These are phyloP conservation scores for Nasonia longicornis DNA, from an alignment of 1,140 invertebrate genomes.

Conservation along the genomic window DNA sequence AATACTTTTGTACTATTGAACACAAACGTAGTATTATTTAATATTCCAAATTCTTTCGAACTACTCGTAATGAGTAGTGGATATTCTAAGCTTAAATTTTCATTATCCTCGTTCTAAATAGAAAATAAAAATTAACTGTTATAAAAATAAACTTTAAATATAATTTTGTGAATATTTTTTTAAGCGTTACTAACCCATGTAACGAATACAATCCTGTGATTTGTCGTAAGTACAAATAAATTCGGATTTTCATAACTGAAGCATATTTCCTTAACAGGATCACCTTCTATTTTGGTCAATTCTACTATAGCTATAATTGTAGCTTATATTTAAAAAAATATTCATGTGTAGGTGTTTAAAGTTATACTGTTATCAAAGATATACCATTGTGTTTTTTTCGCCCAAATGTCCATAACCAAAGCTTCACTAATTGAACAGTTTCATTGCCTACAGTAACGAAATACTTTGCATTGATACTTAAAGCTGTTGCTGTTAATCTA, in stretches of 20 bases:
- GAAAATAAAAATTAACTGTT: not conserved
- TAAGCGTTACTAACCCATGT: conserved; percentile 58
- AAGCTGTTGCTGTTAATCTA: conserved; percentile 61
- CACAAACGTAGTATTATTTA: conserved; percentile 54
- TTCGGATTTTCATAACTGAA: conserved; percentile 61
- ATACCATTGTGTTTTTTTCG: conserved; percentile 68
- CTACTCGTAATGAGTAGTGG: conserved; percentile 44
- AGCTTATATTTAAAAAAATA: conserved; percentile 8
- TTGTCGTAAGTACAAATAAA: conserved; percentile 62
- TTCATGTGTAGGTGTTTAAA: not conserved
- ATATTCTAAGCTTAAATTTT: conserved; percentile 41
- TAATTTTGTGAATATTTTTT: too few relatives aligned
- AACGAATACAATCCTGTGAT: conserved; percentile 60
- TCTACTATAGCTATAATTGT: conserved; percentile 46
- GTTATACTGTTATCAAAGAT: not conserved
- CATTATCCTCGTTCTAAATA: conserved; percentile 40
- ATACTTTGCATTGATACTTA: conserved; percentile 72
- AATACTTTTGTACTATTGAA: conserved; percentile 44
- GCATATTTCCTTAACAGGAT: conserved; percentile 55
- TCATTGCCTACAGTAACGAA: conserved; percentile 69
- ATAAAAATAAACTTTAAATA: not conserved
- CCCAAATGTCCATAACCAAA: conserved; percentile 73
- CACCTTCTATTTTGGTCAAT: conserved; percentile 39
- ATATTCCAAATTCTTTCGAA: conserved; percentile 40
- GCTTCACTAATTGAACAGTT: conserved; percentile 63